Conservation (phyloP, 2,113 vertebrate species). For the Otocyon megalotis region DNA sequence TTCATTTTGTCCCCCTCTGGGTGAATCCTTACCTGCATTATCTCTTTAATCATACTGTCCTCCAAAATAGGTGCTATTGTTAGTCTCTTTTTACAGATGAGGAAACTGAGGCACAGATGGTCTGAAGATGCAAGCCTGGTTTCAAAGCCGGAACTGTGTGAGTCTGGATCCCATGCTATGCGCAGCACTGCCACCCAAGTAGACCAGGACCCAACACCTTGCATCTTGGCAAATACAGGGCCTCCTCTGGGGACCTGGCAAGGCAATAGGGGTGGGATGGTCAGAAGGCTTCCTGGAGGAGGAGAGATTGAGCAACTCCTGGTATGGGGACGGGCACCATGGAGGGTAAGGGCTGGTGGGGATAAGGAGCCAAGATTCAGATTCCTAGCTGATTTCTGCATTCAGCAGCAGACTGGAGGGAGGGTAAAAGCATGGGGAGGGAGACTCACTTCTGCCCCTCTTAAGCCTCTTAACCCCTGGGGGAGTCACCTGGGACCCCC, state of each 20-base stretch:
- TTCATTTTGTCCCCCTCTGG: neutral
- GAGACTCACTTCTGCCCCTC: neutral
- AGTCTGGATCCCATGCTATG: neutral
- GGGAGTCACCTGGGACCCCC: neutral
- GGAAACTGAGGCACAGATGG: neutral
- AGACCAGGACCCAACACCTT: neutral
- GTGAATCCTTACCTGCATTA: neutral
- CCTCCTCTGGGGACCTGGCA: neutral
- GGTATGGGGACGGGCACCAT: accelerated
- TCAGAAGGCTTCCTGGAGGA: neutral
- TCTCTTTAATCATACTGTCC: neutral
- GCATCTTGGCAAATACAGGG: neutral
- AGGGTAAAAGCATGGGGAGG: neutral
- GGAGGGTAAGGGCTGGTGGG: neutral
- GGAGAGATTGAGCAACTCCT: neutral
- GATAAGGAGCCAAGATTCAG: neutral
- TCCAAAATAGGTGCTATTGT: neutral
- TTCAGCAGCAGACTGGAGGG: neutral
- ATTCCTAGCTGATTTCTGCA: neutral
- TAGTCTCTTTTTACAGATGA: neutral
- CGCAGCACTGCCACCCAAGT: neutral
- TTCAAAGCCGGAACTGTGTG: neutral
- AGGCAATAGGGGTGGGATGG: neutral
- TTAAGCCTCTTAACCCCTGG: neutral
- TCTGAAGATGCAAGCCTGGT: neutral